Evolutionary conservation across 2,113 vertebrate species (phyloP).

Genomic region (Lutjanus erythropterus): DNA sequence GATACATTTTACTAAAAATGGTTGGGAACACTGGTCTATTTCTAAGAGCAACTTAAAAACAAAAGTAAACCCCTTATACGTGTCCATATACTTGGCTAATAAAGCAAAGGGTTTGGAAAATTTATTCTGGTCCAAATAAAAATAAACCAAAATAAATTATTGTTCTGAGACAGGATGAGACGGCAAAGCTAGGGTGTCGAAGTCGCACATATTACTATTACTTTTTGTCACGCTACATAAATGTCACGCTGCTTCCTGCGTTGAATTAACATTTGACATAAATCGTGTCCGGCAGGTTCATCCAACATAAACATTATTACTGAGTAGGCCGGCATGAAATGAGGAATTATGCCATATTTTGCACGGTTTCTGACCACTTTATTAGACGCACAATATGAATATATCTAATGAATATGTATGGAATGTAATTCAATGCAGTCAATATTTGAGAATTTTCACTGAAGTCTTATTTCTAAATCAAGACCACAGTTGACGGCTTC

Average conservation of each 20-base stretch:
- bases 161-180: neutral
- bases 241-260: constrained; percentile 6
- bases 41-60: too few species aligned
- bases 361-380: constrained; percentile 1
- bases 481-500: neutral
- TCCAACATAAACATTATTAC: neutral
- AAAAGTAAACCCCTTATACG: too few species aligned
- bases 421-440: neutral
- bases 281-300: neutral
- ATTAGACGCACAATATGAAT: neutral
- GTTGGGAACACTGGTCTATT: too few species aligned
- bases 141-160: neutral
- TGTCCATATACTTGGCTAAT: too few species aligned
- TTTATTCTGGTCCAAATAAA: neutral
- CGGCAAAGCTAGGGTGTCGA: neutral
- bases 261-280: neutral
- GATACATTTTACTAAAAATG: too few species aligned
- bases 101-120: neutral
- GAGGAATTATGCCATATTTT: neutral
- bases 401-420: neutral
- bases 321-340: constrained; percentile 1
- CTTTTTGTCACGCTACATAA: neutral
- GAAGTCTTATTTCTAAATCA: neutral
- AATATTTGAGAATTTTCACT: neutral
- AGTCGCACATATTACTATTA: neutral